phyloP scores from a whole-genome alignment of 1,140 invertebrate genomes.

The Heterodera carotae region DNA sequence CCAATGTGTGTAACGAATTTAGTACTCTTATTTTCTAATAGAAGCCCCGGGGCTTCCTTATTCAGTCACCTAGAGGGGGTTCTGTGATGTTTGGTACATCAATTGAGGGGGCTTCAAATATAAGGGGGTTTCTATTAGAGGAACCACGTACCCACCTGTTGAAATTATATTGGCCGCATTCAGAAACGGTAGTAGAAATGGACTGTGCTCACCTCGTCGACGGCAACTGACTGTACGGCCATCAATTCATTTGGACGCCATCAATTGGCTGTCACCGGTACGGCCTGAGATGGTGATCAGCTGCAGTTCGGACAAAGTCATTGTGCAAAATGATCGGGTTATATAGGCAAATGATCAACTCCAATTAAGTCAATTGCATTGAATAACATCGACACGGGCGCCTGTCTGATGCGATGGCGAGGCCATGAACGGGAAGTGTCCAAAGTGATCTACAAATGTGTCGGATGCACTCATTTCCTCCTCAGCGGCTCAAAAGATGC shows the following conservation, averaged over 20 bases:
- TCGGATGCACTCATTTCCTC: constrained; percentile 52
- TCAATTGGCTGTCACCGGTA: constrained; percentile 48
- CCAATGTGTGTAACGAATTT: neutral
- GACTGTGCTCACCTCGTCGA: neutral
- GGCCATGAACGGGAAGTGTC: constrained; percentile 47
- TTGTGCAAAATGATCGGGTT: neutral
- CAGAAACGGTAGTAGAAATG: neutral
- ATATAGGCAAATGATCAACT: no score
- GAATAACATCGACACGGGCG: constrained; percentile 52
- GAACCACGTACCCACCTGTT: no score
- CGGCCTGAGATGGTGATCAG: constrained; percentile 51
- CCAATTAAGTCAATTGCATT: constrained; percentile 42
- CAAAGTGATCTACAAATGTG: constrained; percentile 51
- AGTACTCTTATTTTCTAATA: no score
- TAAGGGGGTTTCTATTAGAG: no score
- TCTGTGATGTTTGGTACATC: no score
- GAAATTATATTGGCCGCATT: no score
- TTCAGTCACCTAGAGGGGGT: no score
- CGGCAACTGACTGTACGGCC: constrained; percentile 40
- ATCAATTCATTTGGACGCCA: constrained; percentile 44
- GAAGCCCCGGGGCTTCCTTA: no score
- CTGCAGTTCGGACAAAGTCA: constrained; percentile 49
- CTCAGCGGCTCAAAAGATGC: constrained; percentile 49
- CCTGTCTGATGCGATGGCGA: constrained; percentile 42
- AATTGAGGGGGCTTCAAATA: no score